phyloP scores from a whole-genome alignment of 2,888 invertebrate species.

The Tortrix viridana region DNA sequence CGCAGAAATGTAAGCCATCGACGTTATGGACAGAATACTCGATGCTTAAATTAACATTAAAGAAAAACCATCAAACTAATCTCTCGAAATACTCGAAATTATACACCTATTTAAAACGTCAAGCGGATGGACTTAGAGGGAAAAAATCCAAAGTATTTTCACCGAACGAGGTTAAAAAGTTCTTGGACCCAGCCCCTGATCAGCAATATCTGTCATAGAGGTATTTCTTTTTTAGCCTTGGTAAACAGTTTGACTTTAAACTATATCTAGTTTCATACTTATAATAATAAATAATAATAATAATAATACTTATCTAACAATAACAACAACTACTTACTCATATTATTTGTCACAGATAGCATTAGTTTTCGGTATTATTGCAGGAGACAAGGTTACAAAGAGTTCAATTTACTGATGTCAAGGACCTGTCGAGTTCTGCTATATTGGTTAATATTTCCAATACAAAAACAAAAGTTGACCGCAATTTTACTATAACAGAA shows the following conservation, averaged over 20 bases:
- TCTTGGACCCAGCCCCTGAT: constrained; percentile 31
- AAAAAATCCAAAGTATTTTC: constrained; percentile 20
- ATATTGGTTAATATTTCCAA: background rate
- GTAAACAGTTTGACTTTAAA: too few relatives aligned
- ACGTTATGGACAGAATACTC: constrained; percentile 34
- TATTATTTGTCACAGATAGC: background rate
- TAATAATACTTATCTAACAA: too few relatives aligned
- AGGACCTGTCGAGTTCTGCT: background rate
- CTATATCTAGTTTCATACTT: too few relatives aligned
- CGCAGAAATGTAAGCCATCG: constrained; percentile 24
- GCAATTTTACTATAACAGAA: background rate
- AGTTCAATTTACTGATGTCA: background rate
- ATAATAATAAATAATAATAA: too few relatives aligned
- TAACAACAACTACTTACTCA: background rate
- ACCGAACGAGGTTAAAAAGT: constrained; percentile 26
- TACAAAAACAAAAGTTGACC: background rate
- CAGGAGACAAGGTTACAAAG: background rate
- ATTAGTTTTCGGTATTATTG: constrained; percentile 2
- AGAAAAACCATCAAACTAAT: constrained; percentile 26
- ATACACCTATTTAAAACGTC: constrained; percentile 18
- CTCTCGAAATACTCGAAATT: constrained; percentile 27
- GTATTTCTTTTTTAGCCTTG: too few relatives aligned
- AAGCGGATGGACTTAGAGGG: constrained; percentile 8
- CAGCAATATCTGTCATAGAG: constrained; percentile 21
- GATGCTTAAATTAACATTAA: constrained; percentile 32